Percentiles rank a stretch among this genome's conserved stretches.
These are phyloP conservation scores for Bambusicola thoracicus DNA, from an alignment of 2,113 vertebrate genomes.

Conservation along the genomic window DNA sequence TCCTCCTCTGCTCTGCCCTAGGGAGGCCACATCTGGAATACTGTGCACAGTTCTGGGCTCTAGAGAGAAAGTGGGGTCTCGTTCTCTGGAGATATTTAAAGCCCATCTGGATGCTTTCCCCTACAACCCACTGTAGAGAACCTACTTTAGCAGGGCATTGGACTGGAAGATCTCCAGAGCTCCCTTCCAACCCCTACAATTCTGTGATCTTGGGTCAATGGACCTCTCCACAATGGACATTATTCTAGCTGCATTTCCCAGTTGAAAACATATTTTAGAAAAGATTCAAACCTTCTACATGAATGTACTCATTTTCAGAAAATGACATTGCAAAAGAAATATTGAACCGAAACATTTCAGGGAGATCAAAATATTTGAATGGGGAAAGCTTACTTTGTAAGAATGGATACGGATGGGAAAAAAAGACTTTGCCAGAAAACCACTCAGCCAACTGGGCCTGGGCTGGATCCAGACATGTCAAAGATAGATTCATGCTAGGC, in stretches of 20 bases:
- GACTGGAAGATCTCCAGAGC: background rate
- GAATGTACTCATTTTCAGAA: constrained; percentile 34
- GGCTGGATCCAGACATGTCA: constrained; percentile 34
- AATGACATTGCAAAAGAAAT: constrained; percentile 17
- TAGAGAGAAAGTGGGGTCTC: background rate
- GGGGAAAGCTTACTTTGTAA: background rate
- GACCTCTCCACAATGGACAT: background rate
- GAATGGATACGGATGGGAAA: constrained; percentile 26
- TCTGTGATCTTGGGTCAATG: background rate
- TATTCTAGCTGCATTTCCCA: background rate
- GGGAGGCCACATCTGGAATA: background rate
- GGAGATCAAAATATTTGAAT: constrained; percentile 44
- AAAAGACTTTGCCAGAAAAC: constrained; percentile 40
- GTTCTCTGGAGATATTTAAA: background rate
- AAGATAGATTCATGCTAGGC: background rate
- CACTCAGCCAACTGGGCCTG: constrained; percentile 45
- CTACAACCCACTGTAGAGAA: background rate
- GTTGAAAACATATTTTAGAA: background rate
- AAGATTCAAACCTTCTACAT: background rate
- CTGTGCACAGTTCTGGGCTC: background rate
- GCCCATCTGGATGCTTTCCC: background rate
- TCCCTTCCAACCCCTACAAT: background rate
- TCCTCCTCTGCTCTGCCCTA: background rate
- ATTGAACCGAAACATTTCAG: constrained; percentile 43
- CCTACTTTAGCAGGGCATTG: background rate